Percentiles rank a stretch among this genome's conserved stretches.
These are phyloP conservation scores for Cyprinodon tularosa DNA, from an alignment of 2,113 vertebrate species.

Conservation along the genomic window DNA sequence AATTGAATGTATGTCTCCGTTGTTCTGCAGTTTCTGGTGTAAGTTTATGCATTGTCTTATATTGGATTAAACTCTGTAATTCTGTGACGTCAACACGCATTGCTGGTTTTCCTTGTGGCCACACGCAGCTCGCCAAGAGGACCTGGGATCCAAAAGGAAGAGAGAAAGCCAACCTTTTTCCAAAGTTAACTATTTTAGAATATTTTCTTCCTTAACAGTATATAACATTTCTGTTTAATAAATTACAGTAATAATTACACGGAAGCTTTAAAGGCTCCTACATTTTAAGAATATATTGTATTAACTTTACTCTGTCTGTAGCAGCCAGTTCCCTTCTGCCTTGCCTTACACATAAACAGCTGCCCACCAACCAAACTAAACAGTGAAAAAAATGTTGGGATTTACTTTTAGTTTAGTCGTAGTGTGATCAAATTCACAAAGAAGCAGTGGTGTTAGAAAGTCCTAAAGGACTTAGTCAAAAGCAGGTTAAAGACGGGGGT, in stretches of 20 bases:
- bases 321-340: background rate
- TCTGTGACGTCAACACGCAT: too few relatives aligned
- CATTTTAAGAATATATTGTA: background rate
- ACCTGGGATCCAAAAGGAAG: too few relatives aligned
- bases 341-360: background rate
- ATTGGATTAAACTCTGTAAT: too few relatives aligned
- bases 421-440: background rate
- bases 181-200: too few relatives aligned
- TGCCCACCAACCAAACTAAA: background rate
- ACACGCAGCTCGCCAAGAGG: too few relatives aligned
- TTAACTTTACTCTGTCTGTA: background rate
- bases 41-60: too few relatives aligned
- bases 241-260: background rate
- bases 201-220: too few relatives aligned
- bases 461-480: background rate
- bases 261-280: background rate
- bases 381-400: background rate
- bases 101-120: too few relatives aligned
- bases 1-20: too few relatives aligned
- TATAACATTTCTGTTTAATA: too few relatives aligned
- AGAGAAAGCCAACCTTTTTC: too few relatives aligned
- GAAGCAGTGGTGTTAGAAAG: background rate
- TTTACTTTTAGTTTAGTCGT: background rate
- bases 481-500: background rate
- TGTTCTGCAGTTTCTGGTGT: too few relatives aligned